Conservation (phyloP, 2,888 invertebrate genomes). For the Protophormia terraenovae region DNA sequence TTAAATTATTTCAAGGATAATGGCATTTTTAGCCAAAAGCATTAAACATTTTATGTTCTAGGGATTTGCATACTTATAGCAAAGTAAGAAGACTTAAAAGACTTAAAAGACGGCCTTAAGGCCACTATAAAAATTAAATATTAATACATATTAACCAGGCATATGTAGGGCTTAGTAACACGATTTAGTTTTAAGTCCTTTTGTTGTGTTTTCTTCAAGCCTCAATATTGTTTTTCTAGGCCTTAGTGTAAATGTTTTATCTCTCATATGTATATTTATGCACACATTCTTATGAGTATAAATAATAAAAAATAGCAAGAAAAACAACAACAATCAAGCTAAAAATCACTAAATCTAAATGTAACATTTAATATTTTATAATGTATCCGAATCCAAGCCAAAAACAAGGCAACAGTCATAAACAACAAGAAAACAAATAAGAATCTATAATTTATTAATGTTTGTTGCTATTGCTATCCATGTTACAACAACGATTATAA, state of each 20-base stretch:
- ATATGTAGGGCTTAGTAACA: too few relatives aligned
- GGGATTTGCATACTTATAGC: background rate
- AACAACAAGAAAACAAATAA: background rate
- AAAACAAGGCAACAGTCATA: background rate
- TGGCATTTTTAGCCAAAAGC: slow-evolving; percentile 6
- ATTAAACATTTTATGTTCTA: background rate
- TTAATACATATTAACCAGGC: too few relatives aligned
- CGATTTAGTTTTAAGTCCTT: too few relatives aligned
- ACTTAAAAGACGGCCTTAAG: background rate
- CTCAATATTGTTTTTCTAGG: background rate
- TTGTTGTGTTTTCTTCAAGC: too few relatives aligned
- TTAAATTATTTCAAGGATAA: slow-evolving; percentile 43
- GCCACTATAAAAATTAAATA: too few relatives aligned
- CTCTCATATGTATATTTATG: background rate
- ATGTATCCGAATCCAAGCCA: background rate
- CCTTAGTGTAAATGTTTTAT: background rate
- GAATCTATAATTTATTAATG: background rate
- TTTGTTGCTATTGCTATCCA: background rate
- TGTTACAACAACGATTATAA: background rate
- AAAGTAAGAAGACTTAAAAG: background rate
- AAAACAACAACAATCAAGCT: background rate
- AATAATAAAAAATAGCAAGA: background rate
- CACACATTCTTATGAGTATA: background rate
- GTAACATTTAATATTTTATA: background rate
- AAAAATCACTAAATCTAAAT: background rate